A percentile compares a stretch with the other conserved stretches of the same genome.
Evolutionary conservation across 2,888 invertebrate genomes (phyloP).

Genomic region (Drosophila ustulata): DNA sequence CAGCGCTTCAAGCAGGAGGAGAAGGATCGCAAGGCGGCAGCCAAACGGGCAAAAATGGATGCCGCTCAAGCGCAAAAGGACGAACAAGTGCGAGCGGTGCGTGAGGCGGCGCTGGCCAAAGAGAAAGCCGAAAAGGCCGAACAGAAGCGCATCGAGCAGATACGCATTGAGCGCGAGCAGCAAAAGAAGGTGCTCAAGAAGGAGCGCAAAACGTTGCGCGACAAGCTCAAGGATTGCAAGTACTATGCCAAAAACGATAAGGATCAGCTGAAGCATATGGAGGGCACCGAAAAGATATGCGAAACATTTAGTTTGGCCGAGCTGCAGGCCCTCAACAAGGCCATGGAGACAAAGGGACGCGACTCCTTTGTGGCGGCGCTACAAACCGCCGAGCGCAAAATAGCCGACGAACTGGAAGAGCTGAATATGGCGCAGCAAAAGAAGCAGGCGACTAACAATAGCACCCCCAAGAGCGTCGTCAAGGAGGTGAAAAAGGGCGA

Average conservation of each 20-base stretch:
- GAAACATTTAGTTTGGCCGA: conserved; percentile 91
- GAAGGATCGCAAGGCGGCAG: conserved; percentile 94
- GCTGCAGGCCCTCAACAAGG: conserved; percentile 91
- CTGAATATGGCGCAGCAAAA: conserved; percentile 79
- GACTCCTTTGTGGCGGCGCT: conserved; percentile 89
- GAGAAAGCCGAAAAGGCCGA: conserved; percentile 93
- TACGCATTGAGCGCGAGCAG: conserved; percentile 93
- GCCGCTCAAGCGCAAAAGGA: conserved; percentile 93
- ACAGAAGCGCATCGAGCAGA: conserved; percentile 91
- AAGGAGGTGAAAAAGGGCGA: conserved; percentile 80
- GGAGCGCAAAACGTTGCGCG: conserved; percentile 92
- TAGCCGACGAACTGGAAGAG: conserved; percentile 91
- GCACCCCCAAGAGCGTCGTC: conserved; percentile 83
- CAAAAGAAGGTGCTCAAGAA: conserved; percentile 94
- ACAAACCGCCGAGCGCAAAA: conserved; percentile 89
- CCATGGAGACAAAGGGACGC: conserved; percentile 88
- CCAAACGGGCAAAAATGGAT: conserved; percentile 94
- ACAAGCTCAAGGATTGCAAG: conserved; percentile 92
- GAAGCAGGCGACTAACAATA: conserved; percentile 55
- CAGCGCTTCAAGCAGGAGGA: conserved; percentile 96
- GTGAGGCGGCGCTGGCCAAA: conserved; percentile 90
- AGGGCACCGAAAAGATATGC: conserved; percentile 96
- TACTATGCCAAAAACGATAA: conserved; percentile 90
- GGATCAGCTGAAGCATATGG: conserved; percentile 93
- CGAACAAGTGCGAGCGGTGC: conserved; percentile 91